Base-by-base conservation (phyloP, 2,888 invertebrate species). In the Lottia scabra region DNA sequence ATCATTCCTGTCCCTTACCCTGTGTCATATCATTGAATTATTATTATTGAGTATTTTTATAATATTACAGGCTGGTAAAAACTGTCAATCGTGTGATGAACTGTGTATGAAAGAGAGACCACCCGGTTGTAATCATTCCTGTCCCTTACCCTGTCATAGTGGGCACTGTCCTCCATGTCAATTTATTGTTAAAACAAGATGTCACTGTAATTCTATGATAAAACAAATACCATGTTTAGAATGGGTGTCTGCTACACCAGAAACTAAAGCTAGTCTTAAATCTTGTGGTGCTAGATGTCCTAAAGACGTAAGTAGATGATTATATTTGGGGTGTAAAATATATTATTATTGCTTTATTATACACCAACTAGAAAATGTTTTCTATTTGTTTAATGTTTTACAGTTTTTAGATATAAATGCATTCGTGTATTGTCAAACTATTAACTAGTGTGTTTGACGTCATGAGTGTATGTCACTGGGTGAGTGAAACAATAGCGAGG, bases 221-320 rank as follows among this genome's bases (percentile, higher is more conserved):
- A 91, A 95, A 4, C 94, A 95, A 83, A 91, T 95, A 70, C 92
- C 93, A 44, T 98, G 98, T 86, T 72, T 81, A 46, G 93, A 94
- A 80, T 92, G 94, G 88, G 91, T 92, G 0, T 87, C 90, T 2
- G 91, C 92, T 16, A 76, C 78, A 16, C 81, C 84, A 48, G 77
- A 78, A 19, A 89, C 91, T 65, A 90, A 91, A 88, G 77, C 89
- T 88, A 74, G 89, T 88, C 77, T 91, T 73, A 86, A 88, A 72
- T 92, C 92, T 71, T 98, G 97, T 87, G 94, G 94, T 56, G 95
- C 95, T 87, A 95, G 94, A 77, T 98, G 97, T 85, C 94, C 96
- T 0, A 95, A 94, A 90, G 93, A 92, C 90, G 94, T 94, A 89
- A 90, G 91, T 89, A 8, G 38, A 4, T 38, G 30, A n/a, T 30